Evolutionary conservation across 1,140 invertebrate species (phyloP).

Genomic region (Charaxes varanes): DNA sequence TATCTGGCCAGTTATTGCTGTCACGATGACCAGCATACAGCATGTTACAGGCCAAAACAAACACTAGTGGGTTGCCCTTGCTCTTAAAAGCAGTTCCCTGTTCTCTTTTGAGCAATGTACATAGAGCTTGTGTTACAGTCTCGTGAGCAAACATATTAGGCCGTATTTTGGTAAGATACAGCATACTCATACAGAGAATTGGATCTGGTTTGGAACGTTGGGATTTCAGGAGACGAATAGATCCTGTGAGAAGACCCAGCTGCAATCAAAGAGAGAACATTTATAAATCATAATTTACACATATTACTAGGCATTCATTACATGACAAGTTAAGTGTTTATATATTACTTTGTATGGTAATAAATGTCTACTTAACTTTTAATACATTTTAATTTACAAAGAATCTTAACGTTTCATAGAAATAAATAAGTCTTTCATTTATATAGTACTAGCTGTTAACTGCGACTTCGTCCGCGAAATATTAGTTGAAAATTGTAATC

Average conservation of each 20-base stretch:
- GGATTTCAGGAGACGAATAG: constrained; percentile 79
- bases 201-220: constrained; percentile 87
- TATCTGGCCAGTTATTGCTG: constrained; percentile 85
- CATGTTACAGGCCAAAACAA: constrained; percentile 90
- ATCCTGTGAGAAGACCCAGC: constrained; percentile 73
- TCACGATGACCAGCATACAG: constrained; percentile 88
- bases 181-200: constrained; percentile 83
- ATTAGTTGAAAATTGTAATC: too few species aligned
- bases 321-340: too few species aligned
- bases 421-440: too few species aligned
- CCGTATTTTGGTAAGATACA: constrained; percentile 88
- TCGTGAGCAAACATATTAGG: constrained; percentile 88
- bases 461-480: too few species aligned
- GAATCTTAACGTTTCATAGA: too few species aligned
- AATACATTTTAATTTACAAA: too few species aligned
- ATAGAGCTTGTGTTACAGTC: constrained; percentile 84
- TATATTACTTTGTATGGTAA: too few species aligned
- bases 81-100: constrained; percentile 81
- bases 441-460: too few species aligned
- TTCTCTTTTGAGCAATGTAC: constrained; percentile 89
- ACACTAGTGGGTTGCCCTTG: constrained; percentile 87
- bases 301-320: too few species aligned
- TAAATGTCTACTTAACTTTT: too few species aligned
- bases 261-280: constrained; percentile 29
- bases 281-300: constrained; percentile 16